A percentile compares a stretch with the other conserved stretches of the same genome.
Conservation (phyloP, 1,140 invertebrate species). For the Diprion similis region DNA sequence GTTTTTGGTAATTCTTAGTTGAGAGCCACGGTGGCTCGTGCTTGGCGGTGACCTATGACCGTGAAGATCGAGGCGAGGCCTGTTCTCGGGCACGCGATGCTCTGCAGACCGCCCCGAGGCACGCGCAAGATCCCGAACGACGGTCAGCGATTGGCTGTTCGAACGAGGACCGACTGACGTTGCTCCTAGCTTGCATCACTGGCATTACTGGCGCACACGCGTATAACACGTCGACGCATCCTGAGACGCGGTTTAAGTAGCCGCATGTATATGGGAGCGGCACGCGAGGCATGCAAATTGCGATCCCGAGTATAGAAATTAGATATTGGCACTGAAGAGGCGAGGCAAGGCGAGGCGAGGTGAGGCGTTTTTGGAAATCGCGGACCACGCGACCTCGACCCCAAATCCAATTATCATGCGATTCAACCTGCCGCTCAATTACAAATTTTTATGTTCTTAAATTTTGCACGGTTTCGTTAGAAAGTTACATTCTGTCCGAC, state of each 20-base stretch:
- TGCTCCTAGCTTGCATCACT: constrained; percentile 2
- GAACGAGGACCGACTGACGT: neutral
- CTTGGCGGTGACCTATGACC: constrained; percentile 59
- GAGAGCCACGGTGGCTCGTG: constrained; percentile 57
- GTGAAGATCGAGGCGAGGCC: constrained; percentile 48
- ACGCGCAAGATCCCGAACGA: constrained; percentile 45
- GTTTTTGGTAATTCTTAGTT: constrained; percentile 14
- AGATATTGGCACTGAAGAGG: neutral
- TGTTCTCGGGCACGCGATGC: constrained; percentile 54
- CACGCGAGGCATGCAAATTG: neutral
- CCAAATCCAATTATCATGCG: neutral
- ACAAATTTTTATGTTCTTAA: no score
- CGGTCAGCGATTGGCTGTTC: constrained; percentile 1
- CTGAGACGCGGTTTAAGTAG: no score
- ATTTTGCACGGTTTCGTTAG: no score
- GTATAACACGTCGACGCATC: no score
- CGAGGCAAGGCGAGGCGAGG: no score
- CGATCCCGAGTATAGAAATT: neutral
- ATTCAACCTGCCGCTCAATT: no score
- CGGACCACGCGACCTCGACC: constrained; percentile 4
- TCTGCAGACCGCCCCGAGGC: constrained; percentile 48
- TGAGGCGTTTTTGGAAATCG: no score
- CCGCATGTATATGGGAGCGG: neutral
- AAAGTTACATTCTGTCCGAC: no score
- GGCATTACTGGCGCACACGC: neutral